These are phyloP conservation scores for Agrotis clavis DNA, from an alignment of 2,888 invertebrate species.

Conservation along the genomic window DNA sequence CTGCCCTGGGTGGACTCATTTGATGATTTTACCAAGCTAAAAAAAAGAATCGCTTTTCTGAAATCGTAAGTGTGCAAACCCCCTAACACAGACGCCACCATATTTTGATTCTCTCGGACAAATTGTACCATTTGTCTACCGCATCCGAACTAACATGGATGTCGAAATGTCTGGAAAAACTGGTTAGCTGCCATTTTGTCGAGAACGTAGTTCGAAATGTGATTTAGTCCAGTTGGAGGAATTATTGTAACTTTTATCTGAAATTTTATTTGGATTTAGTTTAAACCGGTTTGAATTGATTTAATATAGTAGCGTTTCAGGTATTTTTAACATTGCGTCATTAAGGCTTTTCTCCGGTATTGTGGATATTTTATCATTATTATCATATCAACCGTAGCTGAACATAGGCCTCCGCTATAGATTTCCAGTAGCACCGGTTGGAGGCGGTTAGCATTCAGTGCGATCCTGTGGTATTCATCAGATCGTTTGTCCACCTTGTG, in stretches of 20 bases:
- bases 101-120: conserved; percentile 47
- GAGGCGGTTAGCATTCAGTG: no score
- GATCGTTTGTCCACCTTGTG: no score
- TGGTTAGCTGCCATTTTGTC: background rate
- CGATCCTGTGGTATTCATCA: no score
- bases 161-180: conserved; percentile 22
- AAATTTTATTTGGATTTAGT: conserved; percentile 3
- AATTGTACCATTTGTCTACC: conserved; percentile 55
- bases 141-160: conserved; percentile 22
- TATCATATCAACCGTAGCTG: no score
- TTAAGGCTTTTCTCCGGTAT: no score
- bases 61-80: background rate
- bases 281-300: background rate
- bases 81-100: conserved; percentile 5
- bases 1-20: no score
- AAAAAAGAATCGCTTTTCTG: no score
- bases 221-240: conserved; percentile 13
- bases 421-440: no score
- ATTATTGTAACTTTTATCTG: conserved; percentile 21
- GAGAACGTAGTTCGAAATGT: background rate
- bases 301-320: background rate
- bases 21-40: no score
- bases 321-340: no score
- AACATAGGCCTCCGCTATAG: no score
- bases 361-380: no score